Evolutionary conservation across 2,113 vertebrate genomes (phyloP).

Genomic region (Pogonocichla stellata): DNA sequence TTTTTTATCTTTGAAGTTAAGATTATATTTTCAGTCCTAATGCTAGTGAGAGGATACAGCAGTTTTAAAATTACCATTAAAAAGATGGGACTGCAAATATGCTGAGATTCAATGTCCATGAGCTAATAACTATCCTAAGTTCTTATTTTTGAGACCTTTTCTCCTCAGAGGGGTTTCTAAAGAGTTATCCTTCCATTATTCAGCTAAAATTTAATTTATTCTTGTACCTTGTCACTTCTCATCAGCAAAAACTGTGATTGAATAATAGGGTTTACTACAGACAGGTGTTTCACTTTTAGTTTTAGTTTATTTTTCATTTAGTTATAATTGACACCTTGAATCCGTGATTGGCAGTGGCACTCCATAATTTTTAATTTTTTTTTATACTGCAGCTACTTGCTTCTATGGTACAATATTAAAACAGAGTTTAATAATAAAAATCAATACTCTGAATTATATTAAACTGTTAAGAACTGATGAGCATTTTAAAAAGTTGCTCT

Average conservation of each 20-base stretch:
- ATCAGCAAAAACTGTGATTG: not conserved
- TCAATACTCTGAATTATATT: not conserved
- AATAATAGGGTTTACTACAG: not conserved
- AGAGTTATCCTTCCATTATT: not conserved
- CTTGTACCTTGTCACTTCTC: not conserved
- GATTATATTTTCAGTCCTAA: not conserved
- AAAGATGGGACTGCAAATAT: not conserved
- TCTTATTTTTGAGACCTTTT: not conserved
- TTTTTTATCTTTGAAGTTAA: not conserved
- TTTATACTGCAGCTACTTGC: not conserved
- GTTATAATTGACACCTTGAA: not conserved
- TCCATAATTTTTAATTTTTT: not conserved
- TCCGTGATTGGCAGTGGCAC: not conserved
- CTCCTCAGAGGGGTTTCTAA: not conserved
- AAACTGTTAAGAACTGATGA: not conserved
- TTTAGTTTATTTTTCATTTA: not conserved
- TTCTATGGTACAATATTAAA: not conserved
- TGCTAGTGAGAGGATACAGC: not conserved
- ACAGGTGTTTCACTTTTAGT: accelerated
- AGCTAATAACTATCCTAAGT: not conserved
- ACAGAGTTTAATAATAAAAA: not conserved
- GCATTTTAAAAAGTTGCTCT: not conserved
- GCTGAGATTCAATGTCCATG: not conserved
- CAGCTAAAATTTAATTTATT: not conserved
- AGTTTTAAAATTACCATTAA: not conserved